Evolutionary conservation across 2,888 invertebrate species (phyloP).

Genomic region (Macrosoma leucophasiata): DNA sequence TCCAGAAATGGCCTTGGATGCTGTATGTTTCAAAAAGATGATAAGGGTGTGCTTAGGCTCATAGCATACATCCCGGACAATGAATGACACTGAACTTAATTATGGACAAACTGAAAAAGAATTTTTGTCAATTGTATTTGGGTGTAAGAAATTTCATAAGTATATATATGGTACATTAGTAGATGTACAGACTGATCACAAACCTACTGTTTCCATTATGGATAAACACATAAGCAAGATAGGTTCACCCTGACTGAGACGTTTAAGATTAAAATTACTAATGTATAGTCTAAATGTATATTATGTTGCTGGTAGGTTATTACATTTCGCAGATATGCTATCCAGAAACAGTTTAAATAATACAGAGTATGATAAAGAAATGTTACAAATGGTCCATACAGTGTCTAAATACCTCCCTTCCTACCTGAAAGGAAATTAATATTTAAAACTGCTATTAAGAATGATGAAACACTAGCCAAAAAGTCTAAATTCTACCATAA

Average conservation of each 20-base stretch:
- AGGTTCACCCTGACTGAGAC: too few species aligned
- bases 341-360: constrained; percentile 1
- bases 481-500: constrained; percentile 10
- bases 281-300: too few species aligned
- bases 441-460: constrained; percentile 9
- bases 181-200: too few species aligned
- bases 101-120: neutral
- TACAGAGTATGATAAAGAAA: constrained; percentile 13
- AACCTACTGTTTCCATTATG: too few species aligned
- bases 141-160: too few species aligned
- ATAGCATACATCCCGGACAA: neutral
- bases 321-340: too few species aligned
- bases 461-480: constrained; percentile 4
- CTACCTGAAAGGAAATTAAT: constrained; percentile 14
- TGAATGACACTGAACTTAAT: neutral
- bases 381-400: constrained; percentile 17
- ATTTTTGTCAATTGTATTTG: neutral
- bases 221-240: too few species aligned
- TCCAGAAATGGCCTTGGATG: constrained; percentile 1
- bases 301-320: too few species aligned
- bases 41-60: neutral
- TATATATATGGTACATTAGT: too few species aligned
- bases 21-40: constrained; percentile 2
- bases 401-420: constrained; percentile 15
- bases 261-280: too few species aligned